These are phyloP conservation scores for Eptesicus fuscus DNA, from an alignment of 2,113 vertebrate species.

Conservation along the genomic window DNA sequence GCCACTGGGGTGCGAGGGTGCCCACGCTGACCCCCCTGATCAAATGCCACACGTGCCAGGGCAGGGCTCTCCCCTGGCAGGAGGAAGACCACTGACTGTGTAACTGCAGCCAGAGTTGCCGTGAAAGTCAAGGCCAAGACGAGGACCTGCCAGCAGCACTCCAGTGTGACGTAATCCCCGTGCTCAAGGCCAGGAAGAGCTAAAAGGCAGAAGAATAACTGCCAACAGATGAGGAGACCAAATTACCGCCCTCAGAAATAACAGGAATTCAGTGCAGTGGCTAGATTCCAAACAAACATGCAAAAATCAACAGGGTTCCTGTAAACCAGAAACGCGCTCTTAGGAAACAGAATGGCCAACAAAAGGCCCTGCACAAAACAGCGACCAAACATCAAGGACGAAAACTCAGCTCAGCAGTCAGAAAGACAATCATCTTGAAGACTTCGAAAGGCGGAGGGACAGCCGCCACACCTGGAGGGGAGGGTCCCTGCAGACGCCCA, in stretches of 20 bases:
- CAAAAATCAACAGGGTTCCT: background rate
- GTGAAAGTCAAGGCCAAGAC: background rate
- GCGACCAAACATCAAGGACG: background rate
- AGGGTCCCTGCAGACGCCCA: background rate
- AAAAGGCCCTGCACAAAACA: background rate
- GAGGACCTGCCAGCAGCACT: background rate
- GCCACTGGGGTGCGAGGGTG: no score
- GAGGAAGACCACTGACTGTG: background rate
- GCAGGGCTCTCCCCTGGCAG: background rate
- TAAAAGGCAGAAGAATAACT: background rate
- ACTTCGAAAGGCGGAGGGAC: accelerated
- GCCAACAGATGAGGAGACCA: background rate
- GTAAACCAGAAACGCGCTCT: background rate
- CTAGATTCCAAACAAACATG: background rate
- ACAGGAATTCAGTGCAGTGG: background rate
- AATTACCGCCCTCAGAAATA: background rate
- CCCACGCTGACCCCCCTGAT: no score
- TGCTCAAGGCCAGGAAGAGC: background rate
- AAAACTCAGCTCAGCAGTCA: background rate
- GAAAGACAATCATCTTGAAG: background rate
- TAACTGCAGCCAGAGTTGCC: background rate
- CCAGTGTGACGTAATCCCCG: background rate
- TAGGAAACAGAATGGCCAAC: background rate
- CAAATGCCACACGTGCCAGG: background rate
- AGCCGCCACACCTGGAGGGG: accelerated